Conservation (phyloP, 2,888 invertebrate genomes). For the Ormia ochracea region DNA sequence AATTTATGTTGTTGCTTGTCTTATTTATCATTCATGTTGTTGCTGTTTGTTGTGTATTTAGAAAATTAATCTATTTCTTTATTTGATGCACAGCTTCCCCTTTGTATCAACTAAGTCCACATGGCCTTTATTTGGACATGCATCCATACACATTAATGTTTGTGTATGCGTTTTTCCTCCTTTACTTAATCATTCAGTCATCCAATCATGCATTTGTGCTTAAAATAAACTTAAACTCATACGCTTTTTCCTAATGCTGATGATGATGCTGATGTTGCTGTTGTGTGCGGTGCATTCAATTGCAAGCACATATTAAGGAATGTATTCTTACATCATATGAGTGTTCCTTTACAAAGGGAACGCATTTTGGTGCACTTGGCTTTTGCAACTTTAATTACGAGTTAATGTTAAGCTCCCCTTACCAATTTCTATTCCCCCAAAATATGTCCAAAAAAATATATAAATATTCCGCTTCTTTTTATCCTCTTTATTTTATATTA, state of each 20-base stretch:
- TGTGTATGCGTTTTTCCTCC: not conserved
- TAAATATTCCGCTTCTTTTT: too few relatives aligned
- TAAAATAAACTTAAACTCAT: slow-evolving; percentile 50
- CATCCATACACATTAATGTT: not conserved
- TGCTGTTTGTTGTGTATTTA: slow-evolving; percentile 55
- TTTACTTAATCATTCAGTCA: slow-evolving; percentile 4
- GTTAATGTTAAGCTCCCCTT: too few relatives aligned
- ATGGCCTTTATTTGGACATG: not conserved
- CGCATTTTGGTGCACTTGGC: not conserved
- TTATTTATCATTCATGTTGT: slow-evolving; percentile 40
- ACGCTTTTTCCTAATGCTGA: slow-evolving; percentile 19
- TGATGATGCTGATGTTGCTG: slow-evolving; percentile 21
- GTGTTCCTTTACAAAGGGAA: not conserved
- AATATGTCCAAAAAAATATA: too few relatives aligned
- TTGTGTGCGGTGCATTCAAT: slow-evolving; percentile 21
- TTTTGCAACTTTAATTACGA: too few relatives aligned
- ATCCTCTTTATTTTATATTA: too few relatives aligned
- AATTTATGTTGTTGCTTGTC: slow-evolving; percentile 46
- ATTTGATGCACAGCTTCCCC: slow-evolving; percentile 43
- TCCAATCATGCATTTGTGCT: not conserved
- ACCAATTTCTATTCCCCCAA: too few relatives aligned
- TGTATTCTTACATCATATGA: slow-evolving; percentile 8
- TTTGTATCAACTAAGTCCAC: slow-evolving; percentile 1
- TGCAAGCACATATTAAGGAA: slow-evolving; percentile 4
- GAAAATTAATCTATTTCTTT: slow-evolving; percentile 59